phyloP scores from a whole-genome alignment of 2,888 invertebrate species.

The Drosophila rubida region DNA sequence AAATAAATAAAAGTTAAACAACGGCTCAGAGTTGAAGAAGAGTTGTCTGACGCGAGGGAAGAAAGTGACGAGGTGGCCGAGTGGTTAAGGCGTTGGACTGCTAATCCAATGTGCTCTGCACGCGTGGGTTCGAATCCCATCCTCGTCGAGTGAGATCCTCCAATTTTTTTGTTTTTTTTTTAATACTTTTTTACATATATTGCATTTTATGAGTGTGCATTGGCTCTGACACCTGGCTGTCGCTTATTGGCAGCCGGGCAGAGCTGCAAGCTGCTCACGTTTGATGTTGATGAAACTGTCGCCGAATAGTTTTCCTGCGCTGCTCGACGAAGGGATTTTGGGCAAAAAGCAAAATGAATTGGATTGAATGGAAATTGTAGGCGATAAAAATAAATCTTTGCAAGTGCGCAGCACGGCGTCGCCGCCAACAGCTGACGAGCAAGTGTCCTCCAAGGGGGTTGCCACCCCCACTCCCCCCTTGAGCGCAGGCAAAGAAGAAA shows the following conservation, averaged over 20 bases:
- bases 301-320: slow-evolving; percentile 43
- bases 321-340: slow-evolving; percentile 17
- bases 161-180: not conserved
- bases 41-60: not conserved
- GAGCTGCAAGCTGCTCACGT: too few relatives aligned
- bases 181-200: not conserved
- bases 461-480: too few relatives aligned
- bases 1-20: slow-evolving; percentile 1
- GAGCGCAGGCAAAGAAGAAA: not conserved
- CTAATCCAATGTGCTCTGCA: slow-evolving; percentile 94
- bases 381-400: slow-evolving; percentile 84
- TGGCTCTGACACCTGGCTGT: slow-evolving; percentile 36
- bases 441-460: not conserved
- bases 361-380: slow-evolving; percentile 81
- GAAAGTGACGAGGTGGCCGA: slow-evolving; percentile 91
- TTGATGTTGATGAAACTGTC: slow-evolving; percentile 38
- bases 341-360: slow-evolving; percentile 68
- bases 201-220: slow-evolving; percentile 2
- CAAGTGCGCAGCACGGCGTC: slow-evolving; percentile 70
- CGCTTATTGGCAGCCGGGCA: too few relatives aligned
- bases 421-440: slow-evolving; percentile 72
- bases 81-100: slow-evolving; percentile 95
- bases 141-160: slow-evolving; percentile 86
- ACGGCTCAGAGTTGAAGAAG: slow-evolving; percentile 14
- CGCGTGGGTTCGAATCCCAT: slow-evolving; percentile 95